These are phyloP conservation scores for Halictus rubicundus DNA, from an alignment of 1,140 invertebrate species.

Conservation along the genomic window DNA sequence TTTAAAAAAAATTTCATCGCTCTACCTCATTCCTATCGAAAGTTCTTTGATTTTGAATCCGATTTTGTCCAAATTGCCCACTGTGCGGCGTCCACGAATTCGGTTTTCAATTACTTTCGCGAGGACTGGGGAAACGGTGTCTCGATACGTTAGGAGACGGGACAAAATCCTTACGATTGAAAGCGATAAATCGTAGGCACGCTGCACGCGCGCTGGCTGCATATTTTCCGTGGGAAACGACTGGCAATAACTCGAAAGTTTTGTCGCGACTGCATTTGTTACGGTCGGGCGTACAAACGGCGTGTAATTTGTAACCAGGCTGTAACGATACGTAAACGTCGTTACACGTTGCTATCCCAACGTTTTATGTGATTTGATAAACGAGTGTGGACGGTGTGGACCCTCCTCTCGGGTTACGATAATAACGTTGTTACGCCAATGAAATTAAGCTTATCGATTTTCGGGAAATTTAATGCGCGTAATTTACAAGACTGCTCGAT, in stretches of 20 bases:
- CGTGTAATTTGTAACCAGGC: slow-evolving; percentile 39
- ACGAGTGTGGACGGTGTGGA: slow-evolving; percentile 19
- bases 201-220: not conserved
- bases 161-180: slow-evolving; percentile 32
- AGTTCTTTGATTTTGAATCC: too few relatives aligned
- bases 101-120: slow-evolving; percentile 13
- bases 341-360: slow-evolving; percentile 30
- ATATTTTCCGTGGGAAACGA: slow-evolving; percentile 23
- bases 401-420: not conserved
- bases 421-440: slow-evolving; percentile 39
- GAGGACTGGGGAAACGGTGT: not conserved
- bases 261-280: slow-evolving; percentile 41
- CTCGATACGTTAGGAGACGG: not conserved
- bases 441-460: slow-evolving; percentile 45
- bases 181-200: slow-evolving; percentile 20
- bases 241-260: slow-evolving; percentile 40
- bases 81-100: not conserved
- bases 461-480: slow-evolving; percentile 7
- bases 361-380: slow-evolving; percentile 40
- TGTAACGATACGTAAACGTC: slow-evolving; percentile 27
- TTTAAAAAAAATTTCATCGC: too few relatives aligned
- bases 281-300: slow-evolving; percentile 22
- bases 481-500: slow-evolving; percentile 19
- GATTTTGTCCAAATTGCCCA: too few relatives aligned
- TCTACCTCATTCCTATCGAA: too few relatives aligned